Percentiles rank a stretch among this genome's conserved stretches.
Conservation (phyloP, 2,888 invertebrate genomes). For the Apamea crenata region DNA sequence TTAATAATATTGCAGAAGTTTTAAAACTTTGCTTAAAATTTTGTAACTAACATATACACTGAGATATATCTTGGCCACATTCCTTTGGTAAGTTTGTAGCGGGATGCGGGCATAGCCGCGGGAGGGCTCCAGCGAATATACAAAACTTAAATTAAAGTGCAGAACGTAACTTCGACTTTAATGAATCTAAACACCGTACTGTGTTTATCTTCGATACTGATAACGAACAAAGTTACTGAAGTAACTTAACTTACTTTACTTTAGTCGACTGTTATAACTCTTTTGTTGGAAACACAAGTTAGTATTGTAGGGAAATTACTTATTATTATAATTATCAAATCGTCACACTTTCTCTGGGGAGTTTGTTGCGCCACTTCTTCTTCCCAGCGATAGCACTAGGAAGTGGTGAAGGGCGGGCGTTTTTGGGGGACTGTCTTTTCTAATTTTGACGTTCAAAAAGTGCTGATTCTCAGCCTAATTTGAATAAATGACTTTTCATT, state of each 20-base stretch:
- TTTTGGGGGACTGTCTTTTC: too few species aligned
- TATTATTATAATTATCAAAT: not conserved
- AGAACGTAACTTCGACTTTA: slow-evolving; percentile 51
- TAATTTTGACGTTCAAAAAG: too few species aligned
- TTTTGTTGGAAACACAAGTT: not conserved
- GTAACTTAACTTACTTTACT: too few species aligned
- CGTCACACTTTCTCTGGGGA: too few species aligned
- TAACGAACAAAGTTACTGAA: slow-evolving; percentile 6
- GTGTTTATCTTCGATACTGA: slow-evolving; percentile 34
- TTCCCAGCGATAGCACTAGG: too few species aligned
- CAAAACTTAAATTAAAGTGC: slow-evolving; percentile 71
- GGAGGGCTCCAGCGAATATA: slow-evolving; percentile 57
- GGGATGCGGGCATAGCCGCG: slow-evolving; percentile 44
- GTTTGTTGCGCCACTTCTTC: too few species aligned
- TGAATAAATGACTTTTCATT: too few species aligned
- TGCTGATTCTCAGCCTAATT: too few species aligned
- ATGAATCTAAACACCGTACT: slow-evolving; percentile 32
- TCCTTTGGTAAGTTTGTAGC: slow-evolving; percentile 47
- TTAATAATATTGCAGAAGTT: slow-evolving; percentile 48
- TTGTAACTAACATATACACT: slow-evolving; percentile 39
- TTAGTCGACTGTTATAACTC: not conserved
- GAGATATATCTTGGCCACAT: slow-evolving; percentile 42
- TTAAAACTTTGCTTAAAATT: slow-evolving; percentile 48
- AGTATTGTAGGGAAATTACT: not conserved
- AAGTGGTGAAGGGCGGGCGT: too few species aligned